Percentiles rank a stretch among this genome's conserved stretches.
Conservation (phyloP, 2,113 vertebrate genomes). For the Laticauda laticaudata region DNA sequence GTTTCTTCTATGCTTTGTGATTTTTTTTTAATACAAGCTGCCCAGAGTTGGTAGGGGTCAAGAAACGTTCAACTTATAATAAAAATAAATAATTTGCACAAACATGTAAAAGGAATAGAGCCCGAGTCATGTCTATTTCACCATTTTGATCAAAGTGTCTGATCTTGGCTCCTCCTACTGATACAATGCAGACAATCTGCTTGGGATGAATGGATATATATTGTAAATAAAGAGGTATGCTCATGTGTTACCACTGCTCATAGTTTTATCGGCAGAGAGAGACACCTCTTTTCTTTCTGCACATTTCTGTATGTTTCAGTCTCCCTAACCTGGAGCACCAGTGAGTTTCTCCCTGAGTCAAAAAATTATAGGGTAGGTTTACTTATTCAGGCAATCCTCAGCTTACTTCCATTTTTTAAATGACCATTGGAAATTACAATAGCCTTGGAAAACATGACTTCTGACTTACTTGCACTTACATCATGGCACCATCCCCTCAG, state of each 20-base stretch:
- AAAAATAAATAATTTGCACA: neutral
- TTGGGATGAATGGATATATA: neutral
- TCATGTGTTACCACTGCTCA: neutral
- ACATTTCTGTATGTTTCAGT: neutral
- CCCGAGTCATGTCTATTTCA: neutral
- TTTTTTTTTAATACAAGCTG: neutral
- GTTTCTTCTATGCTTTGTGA: neutral
- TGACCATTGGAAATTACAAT: neutral
- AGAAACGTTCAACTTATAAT: neutral
- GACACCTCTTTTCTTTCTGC: neutral
- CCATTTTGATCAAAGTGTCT: neutral
- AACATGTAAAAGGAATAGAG: neutral
- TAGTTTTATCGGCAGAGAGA: neutral
- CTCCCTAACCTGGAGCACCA: neutral
- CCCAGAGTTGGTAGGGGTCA: neutral
- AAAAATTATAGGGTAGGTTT: neutral
- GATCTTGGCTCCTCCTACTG: neutral
- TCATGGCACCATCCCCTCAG: neutral
- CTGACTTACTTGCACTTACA: neutral
- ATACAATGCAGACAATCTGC: neutral
- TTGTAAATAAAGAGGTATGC: neutral
- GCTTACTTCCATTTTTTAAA: neutral
- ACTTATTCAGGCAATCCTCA: neutral
- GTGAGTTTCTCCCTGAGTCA: neutral
- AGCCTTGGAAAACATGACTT: neutral